Evolutionary conservation across 2,797 vertebrate genomes (phyloP), one percentile per base, ranked within the genome.

Genomic region (Syngnathus rostellatus): DNA sequence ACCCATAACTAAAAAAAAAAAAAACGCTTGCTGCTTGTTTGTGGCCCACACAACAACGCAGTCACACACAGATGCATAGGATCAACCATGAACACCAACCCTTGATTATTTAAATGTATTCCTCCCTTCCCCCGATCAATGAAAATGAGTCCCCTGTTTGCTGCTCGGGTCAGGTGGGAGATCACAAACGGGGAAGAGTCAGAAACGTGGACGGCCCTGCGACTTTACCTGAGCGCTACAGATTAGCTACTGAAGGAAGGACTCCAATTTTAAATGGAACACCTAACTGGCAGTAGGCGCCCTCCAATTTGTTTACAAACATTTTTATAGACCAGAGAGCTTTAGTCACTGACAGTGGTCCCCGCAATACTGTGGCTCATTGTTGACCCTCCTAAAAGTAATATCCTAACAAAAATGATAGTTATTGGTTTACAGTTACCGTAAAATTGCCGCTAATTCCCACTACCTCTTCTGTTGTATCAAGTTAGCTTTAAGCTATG

Each of bases 61-160:
- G 31, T 12, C 16, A 59, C 17, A n/a, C 57, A 59, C 57, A 59
- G 79, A 81, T 76, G 81, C 85, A 83, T 82, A 83, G 76, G 84
- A 86, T 83, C 80, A 10, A 9, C n/a, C n/a, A 21, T 10, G 8
- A 51, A 83, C 82, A 74, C 77, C 79, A 81, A 80, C 71, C 64
- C 70, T 73, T 87, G 76, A 89, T 89, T 88, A 90, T 90, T 87
- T 83, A 89, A 90, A 89, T 89, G 68, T 87, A 89, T 89, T 88
- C 89, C 82, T 82, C 58, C 84, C 86, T 78, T 85, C 77, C 79
- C 51, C 71, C 79, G 76, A 81, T 76, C 70, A 62, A 62, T 58
- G 73, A 74, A 71, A 77, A 72, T 74, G 21, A 77, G 73, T 64
- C 72, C 80, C 70, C 77, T 77, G 77, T 83, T 83, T 77, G 80